phyloP scores from a whole-genome alignment of 2,888 invertebrate species.

The Mellilla xanthometata region DNA sequence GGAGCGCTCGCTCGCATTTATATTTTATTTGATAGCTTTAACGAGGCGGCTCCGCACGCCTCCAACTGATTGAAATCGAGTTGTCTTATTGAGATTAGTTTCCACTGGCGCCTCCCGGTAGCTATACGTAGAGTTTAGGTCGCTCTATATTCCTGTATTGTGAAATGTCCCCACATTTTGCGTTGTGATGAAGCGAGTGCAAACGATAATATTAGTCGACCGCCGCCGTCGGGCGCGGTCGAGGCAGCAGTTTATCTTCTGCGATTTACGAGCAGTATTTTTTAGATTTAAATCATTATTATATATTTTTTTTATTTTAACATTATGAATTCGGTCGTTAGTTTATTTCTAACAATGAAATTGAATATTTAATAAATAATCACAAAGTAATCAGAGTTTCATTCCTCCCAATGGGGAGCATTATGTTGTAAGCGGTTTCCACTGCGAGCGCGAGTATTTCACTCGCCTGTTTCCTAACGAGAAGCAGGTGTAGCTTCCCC shows the following conservation, averaged over 20 bases:
- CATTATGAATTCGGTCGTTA: conserved; percentile 80
- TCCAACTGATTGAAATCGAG: too few relatives aligned
- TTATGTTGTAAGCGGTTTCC: too few relatives aligned
- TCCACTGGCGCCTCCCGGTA: too few relatives aligned
- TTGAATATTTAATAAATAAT: conserved; percentile 82
- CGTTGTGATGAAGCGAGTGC: conserved; percentile 81
- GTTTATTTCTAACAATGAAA: conserved; percentile 81
- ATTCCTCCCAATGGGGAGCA: too few relatives aligned
- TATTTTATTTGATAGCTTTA: too few relatives aligned
- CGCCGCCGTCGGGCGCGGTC: conserved; percentile 62
- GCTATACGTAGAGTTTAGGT: too few relatives aligned
- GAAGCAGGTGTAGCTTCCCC: too few relatives aligned
- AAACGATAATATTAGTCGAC: conserved; percentile 72
- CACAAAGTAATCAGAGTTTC: conserved; percentile 67
- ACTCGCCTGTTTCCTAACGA: too few relatives aligned
- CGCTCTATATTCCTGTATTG: conserved; percentile 74
- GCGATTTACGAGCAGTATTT: conserved; percentile 81
- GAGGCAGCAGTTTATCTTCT: conserved; percentile 76
- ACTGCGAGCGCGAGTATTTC: too few relatives aligned
- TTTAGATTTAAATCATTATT: conserved; percentile 79
- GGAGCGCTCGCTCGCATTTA: too few relatives aligned
- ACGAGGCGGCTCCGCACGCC: too few relatives aligned
- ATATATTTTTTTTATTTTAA: conserved; percentile 74
- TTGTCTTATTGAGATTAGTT: too few relatives aligned
- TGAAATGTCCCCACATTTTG: conserved; percentile 78